Conservation (phyloP, 2,797 vertebrate species). For the Neosilurus hyrtlii region DNA sequence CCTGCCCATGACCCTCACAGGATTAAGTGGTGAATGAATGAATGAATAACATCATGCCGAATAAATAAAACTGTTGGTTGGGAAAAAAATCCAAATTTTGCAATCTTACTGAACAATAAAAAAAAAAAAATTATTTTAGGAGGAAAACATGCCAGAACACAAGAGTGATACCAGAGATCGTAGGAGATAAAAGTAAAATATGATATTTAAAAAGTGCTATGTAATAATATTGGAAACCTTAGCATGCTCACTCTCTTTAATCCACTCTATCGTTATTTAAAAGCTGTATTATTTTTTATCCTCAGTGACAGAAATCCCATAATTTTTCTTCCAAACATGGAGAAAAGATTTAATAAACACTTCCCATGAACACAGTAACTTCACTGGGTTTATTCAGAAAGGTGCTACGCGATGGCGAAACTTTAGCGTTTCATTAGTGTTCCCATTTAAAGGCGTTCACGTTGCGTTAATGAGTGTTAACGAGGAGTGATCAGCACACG, state of each 20-base stretch:
- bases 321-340: background rate
- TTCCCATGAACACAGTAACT: background rate
- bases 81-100: background rate
- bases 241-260: no score
- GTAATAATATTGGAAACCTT: background rate
- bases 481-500: background rate
- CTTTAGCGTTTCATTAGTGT: background rate
- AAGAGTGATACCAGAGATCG: no score
- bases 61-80: background rate
- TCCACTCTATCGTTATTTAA: no score
- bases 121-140: background rate
- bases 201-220: background rate
- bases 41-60: no score
- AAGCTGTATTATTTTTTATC: background rate
- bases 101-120: background rate
- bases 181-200: no score
- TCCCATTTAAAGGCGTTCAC: background rate
- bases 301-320: background rate
- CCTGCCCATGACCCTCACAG: no score
- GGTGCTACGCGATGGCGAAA: background rate
- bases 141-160: background rate
- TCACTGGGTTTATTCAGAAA: background rate
- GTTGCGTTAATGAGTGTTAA: background rate
- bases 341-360: background rate
- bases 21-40: no score